These are phyloP conservation scores for Alauda arvensis DNA, from an alignment of 2,797 vertebrate species.

Conservation along the genomic window DNA sequence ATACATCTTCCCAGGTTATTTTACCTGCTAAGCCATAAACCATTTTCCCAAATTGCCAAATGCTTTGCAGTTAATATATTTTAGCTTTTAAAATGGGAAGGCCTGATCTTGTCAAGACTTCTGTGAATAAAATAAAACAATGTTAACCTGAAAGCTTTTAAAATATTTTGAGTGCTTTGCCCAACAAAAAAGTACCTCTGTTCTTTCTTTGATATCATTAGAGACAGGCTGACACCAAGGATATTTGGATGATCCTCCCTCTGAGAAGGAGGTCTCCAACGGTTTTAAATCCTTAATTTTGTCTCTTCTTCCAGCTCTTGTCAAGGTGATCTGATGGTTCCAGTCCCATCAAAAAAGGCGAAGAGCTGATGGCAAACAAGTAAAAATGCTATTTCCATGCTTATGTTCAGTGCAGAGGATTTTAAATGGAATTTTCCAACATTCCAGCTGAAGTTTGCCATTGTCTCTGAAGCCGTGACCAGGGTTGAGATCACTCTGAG, in stretches of 20 bases:
- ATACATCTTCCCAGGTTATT: background rate
- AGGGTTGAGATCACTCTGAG: background rate
- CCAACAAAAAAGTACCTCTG: background rate
- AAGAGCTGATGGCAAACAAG: background rate
- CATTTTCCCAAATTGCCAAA: background rate
- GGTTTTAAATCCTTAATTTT: background rate
- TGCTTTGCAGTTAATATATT: background rate
- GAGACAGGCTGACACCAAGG: background rate
- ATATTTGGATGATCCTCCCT: background rate
- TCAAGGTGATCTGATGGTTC: background rate
- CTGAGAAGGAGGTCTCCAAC: background rate
- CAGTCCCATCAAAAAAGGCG: background rate
- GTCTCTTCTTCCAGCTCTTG: background rate
- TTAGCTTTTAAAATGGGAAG: background rate
- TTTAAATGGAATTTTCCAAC: background rate
- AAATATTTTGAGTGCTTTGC: background rate
- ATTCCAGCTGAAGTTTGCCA: background rate
- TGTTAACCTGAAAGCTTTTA: background rate
- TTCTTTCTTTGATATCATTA: background rate
- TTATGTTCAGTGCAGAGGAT: background rate
- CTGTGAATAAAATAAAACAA: background rate
- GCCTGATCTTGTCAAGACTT: background rate
- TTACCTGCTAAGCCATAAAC: background rate
- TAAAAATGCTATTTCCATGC: background rate
- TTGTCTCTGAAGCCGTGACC: background rate